Conservation (phyloP, 2,797 vertebrate genomes). For the Sternotherus odoratus region DNA sequence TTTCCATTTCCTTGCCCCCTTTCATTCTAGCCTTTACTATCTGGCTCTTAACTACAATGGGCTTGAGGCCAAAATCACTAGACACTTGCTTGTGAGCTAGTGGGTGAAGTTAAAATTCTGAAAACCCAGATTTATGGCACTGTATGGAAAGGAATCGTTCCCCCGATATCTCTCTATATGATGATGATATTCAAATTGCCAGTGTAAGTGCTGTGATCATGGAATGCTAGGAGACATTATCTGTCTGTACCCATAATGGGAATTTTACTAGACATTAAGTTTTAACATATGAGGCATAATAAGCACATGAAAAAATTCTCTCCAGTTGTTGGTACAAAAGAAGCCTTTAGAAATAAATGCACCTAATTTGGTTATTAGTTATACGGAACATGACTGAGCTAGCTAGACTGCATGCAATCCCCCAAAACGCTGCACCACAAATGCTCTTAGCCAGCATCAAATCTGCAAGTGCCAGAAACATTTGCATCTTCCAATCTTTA, state of each 20-base stretch:
- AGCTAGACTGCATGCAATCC: neutral
- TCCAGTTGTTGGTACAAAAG: neutral
- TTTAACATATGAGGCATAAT: neutral
- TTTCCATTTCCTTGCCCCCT: constrained; percentile 36
- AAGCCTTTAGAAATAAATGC: neutral
- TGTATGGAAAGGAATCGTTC: neutral
- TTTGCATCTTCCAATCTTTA: neutral
- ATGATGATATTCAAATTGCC: neutral
- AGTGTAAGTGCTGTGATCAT: neutral
- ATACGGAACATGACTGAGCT: neutral
- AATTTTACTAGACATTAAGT: neutral
- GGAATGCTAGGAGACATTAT: neutral
- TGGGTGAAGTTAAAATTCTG: neutral
- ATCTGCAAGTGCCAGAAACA: neutral
- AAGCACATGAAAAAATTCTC: neutral
- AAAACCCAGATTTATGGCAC: neutral
- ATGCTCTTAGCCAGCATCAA: neutral
- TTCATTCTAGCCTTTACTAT: constrained; percentile 32
- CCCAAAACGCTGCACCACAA: neutral
- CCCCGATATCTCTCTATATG: neutral
- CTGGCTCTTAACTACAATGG: neutral
- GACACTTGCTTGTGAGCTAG: neutral
- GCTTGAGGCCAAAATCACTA: neutral
- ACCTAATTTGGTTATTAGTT: neutral
- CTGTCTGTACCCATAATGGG: neutral